A percentile compares a stretch with the other conserved stretches of the same genome.
Conservation (phyloP, 2,113 vertebrate species). For the Rhombomys opimus region DNA sequence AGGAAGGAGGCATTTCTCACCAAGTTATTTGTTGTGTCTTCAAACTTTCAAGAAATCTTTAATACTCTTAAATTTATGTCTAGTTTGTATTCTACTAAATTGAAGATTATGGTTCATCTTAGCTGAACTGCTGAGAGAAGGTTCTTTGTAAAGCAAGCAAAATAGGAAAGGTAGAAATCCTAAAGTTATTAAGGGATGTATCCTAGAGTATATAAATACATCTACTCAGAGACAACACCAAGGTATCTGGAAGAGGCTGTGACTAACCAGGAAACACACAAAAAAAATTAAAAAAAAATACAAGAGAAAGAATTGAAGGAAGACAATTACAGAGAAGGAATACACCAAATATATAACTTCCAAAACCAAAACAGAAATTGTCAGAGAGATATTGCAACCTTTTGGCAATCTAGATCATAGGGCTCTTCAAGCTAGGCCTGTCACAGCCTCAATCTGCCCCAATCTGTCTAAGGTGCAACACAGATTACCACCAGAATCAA, state of each 20-base stretch:
- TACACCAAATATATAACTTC: background rate
- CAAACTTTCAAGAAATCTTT: background rate
- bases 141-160: background rate
- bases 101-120: background rate
- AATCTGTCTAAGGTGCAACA: background rate
- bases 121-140: background rate
- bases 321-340: background rate
- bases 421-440: background rate
- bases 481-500: background rate
- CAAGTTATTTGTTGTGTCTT: background rate
- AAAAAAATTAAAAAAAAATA: background rate
- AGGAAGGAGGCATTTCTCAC: background rate
- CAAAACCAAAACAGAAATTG: background rate
- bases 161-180: background rate
- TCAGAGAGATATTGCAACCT: background rate
- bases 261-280: background rate
- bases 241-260: background rate
- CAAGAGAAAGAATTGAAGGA: background rate
- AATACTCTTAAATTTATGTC: background rate
- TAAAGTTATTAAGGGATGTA: too few species aligned
- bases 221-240: background rate
- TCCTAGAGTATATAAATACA: too few species aligned
- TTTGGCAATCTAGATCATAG: background rate
- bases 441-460: background rate
- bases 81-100: background rate